phyloP scores from a whole-genome alignment of 1,140 invertebrate genomes.

The Ips nitidus region DNA sequence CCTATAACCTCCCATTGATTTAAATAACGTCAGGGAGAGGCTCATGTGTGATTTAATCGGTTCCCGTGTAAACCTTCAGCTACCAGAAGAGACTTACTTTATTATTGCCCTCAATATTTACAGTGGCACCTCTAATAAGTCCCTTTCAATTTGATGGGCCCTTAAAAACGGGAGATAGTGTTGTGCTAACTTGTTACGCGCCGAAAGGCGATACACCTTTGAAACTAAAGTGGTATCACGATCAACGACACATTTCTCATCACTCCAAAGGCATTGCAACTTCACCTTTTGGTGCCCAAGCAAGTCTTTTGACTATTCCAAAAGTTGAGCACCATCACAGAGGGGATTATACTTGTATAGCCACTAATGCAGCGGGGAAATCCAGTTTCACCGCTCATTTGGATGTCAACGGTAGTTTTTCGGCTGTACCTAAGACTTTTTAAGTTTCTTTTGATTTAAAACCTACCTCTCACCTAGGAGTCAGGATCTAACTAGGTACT shows the following conservation, averaged over 20 bases:
- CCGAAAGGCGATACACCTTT: constrained; percentile 67
- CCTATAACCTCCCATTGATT: constrained; percentile 30
- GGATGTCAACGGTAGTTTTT: constrained; percentile 62
- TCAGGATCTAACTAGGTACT: constrained; percentile 23
- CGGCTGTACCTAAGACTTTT: constrained; percentile 2
- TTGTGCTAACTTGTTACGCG: constrained; percentile 62
- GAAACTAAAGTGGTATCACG: constrained; percentile 63
- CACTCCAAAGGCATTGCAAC: constrained; percentile 42
- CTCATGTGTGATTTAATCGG: constrained; percentile 39
- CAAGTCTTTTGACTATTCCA: constrained; percentile 58
- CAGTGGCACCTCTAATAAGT: constrained; percentile 62
- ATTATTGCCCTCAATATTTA: constrained; percentile 19
- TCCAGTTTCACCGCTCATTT: constrained; percentile 63
- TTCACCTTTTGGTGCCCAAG: constrained; percentile 40
- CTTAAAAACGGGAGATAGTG: constrained; percentile 63
- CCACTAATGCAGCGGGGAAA: constrained; percentile 61
- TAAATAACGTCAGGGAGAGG: constrained; percentile 35
- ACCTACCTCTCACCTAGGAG: constrained; percentile 24
- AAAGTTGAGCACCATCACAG: constrained; percentile 59
- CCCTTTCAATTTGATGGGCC: constrained; percentile 64
- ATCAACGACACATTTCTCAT: constrained; percentile 53
- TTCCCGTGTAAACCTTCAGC: neutral
- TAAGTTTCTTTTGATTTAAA: constrained; percentile 22
- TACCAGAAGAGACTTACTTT: neutral
- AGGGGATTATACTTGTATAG: constrained; percentile 66